Base-by-base conservation (phyloP, 2,797 vertebrate species). In the Urocyon cinereoargenteus region DNA sequence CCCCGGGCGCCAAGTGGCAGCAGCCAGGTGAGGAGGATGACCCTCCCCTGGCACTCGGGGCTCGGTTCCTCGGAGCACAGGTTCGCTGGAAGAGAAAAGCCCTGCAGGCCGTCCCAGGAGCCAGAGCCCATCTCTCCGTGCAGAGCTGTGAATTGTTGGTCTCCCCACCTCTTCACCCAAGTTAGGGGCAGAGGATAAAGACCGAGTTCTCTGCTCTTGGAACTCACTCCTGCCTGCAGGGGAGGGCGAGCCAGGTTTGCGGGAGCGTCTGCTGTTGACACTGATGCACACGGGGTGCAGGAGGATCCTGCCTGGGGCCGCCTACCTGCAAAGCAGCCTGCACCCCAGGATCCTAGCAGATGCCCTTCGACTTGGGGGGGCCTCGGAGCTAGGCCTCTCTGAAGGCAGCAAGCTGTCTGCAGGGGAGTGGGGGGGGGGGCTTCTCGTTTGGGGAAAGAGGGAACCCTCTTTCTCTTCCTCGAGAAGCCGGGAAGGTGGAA, bases 361-460 rank as follows among this genome's bases (percentile, higher is more conserved):
- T 59, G 51, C 73, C 78, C 7, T 49, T 18, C 49, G 55, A 19
- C 21, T 34, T 16, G 77, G 9, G 7, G 11, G n/a, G 11, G n/a
- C 45, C 87, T 51, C 57, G 7, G 0, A 24, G 24, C 26, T 0
- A 36, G 55, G n/a, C 8, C 8, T 83, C 77, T 75, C 61, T 36
- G 77, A 92, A 86, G 6, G 34, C 3, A 61, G 11, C 5, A 28
- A 11, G 26, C 6, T 34, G 22, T 64, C 34, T 70, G 16, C 2
- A 0, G 0, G 1, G 6, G 4, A 22, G 3, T 0, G 1, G 1
- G 2, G 2, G 2, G 1, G 13, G 1, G 0, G 10, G 13, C 64
- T 36, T 4, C 5, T 77, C 15, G 8, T 85, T 13, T 24, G 24
- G 51, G 40, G 7, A 45, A 45, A 45, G 40, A 45, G 40, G 40